phyloP scores from a whole-genome alignment of 1,140 invertebrate genomes.

The Magallana angulata region DNA sequence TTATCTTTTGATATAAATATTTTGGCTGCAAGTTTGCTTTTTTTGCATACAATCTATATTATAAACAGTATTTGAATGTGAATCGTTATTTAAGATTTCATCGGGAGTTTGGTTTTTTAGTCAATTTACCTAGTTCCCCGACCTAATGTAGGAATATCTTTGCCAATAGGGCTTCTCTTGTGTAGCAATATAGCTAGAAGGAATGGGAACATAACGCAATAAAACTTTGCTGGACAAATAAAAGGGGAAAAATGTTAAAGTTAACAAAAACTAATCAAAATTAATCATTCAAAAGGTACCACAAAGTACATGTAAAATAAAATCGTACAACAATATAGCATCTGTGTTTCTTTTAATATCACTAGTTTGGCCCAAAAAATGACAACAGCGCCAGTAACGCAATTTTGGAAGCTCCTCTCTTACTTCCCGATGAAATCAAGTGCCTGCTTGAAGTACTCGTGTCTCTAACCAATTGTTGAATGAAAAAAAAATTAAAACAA shows the following conservation, averaged over 20 bases:
- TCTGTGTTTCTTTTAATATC: not conserved
- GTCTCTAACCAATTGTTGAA: not conserved
- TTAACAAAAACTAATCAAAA: slow-evolving; percentile 25
- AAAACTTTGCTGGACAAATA: not conserved
- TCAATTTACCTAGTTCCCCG: not conserved
- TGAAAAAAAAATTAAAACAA: slow-evolving; percentile 4
- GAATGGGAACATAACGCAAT: not conserved
- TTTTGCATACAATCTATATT: not conserved
- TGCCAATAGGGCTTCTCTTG: not conserved
- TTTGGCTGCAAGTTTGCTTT: not conserved
- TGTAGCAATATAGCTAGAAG: slow-evolving; percentile 10
- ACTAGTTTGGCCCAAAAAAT: not conserved
- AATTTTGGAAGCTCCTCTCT: not conserved
- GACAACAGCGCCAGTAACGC: slow-evolving; percentile 25
- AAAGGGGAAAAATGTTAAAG: not conserved
- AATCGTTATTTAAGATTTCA: slow-evolving; percentile 38
- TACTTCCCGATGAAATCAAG: slow-evolving; percentile 44
- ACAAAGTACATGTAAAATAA: slow-evolving; percentile 8
- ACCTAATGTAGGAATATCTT: not conserved
- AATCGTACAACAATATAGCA: not conserved
- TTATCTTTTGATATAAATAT: not conserved
- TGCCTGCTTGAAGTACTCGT: slow-evolving; percentile 25
- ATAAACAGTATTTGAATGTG: not conserved
- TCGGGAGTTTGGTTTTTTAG: slow-evolving; percentile 45
- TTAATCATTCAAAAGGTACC: not conserved